These are phyloP conservation scores for Epistrophe grossulariae DNA, from an alignment of 2,888 invertebrate genomes.

Conservation along the genomic window DNA sequence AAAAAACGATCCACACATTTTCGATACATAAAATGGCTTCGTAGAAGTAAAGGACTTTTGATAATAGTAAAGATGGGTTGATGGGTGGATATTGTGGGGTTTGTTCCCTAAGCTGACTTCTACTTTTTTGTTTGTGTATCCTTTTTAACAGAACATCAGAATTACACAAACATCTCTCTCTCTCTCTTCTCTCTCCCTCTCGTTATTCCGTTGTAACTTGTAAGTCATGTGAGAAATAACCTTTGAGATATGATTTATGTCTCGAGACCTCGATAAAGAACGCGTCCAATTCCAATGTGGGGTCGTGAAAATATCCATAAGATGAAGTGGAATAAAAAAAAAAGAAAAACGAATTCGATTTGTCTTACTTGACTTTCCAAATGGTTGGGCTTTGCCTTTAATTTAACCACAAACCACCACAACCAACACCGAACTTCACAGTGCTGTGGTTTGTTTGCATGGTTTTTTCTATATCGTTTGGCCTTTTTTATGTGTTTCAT, in stretches of 20 bases:
- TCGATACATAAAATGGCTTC: slow-evolving; percentile 46
- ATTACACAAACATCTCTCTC: slow-evolving; percentile 35
- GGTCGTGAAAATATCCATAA: slow-evolving; percentile 9
- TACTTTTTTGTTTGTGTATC: slow-evolving; percentile 1
- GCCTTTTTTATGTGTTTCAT: not conserved
- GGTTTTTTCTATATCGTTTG: slow-evolving; percentile 42
- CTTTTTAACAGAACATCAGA: slow-evolving; percentile 56
- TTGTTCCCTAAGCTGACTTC: not conserved
- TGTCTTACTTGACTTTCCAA: slow-evolving; percentile 67
- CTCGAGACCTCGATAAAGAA: slow-evolving; percentile 49
- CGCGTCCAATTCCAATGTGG: slow-evolving; percentile 30
- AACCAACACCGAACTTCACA: slow-evolving; percentile 7
- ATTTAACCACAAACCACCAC: slow-evolving; percentile 43
- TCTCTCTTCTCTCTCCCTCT: not conserved
- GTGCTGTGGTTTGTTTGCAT: slow-evolving; percentile 7
- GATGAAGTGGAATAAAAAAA: not conserved
- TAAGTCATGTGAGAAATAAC: slow-evolving; percentile 74
- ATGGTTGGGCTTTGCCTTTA: slow-evolving; percentile 45
- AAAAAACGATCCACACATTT: slow-evolving; percentile 41
- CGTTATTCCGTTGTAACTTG: slow-evolving; percentile 8
- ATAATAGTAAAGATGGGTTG: not conserved
- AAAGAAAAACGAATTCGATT: slow-evolving; percentile 54
- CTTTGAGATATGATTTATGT: slow-evolving; percentile 71
- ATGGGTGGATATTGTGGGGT: slow-evolving; percentile 4
- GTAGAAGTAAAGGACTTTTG: not conserved